These are phyloP conservation scores for Willowsia nigromaculata DNA, from an alignment of 2,888 invertebrate species.

Conservation along the genomic window DNA sequence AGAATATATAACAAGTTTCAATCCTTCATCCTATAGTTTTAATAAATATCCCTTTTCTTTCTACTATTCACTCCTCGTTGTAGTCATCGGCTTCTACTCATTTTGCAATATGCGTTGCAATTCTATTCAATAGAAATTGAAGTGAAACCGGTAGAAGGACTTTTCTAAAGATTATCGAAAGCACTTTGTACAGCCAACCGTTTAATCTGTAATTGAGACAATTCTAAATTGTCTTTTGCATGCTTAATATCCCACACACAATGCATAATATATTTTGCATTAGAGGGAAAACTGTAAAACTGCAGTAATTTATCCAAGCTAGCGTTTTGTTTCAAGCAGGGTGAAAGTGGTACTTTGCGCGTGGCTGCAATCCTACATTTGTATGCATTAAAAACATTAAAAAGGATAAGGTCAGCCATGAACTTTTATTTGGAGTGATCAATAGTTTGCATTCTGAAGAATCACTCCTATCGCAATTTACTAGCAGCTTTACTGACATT, in stretches of 20 bases:
- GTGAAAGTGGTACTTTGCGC: too few species aligned
- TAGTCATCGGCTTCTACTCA: slow-evolving; percentile 21
- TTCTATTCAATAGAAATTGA: not conserved
- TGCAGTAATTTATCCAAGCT: not conserved
- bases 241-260: slow-evolving; percentile 25
- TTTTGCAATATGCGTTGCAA: slow-evolving; percentile 27
- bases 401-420: slow-evolving; percentile 14
- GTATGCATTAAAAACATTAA: slow-evolving; percentile 14
- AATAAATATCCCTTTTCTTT: not conserved
- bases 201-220: slow-evolving; percentile 60
- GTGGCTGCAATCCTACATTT: not conserved
- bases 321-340: too few species aligned
- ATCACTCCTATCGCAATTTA: not conserved
- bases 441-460: slow-evolving; percentile 1
- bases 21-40: not conserved
- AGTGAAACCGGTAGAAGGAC: not conserved
- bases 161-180: slow-evolving; percentile 24
- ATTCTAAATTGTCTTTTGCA: slow-evolving; percentile 50
- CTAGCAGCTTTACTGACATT: not conserved
- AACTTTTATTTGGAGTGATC: slow-evolving; percentile 7
- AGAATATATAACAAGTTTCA: not conserved
- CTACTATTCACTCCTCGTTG: not conserved
- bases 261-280: not conserved
- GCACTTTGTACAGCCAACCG: slow-evolving; percentile 46
- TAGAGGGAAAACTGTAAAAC: not conserved